Base-by-base conservation (phyloP, 2,797 vertebrate genomes). In the Sebastes iracundus region DNA sequence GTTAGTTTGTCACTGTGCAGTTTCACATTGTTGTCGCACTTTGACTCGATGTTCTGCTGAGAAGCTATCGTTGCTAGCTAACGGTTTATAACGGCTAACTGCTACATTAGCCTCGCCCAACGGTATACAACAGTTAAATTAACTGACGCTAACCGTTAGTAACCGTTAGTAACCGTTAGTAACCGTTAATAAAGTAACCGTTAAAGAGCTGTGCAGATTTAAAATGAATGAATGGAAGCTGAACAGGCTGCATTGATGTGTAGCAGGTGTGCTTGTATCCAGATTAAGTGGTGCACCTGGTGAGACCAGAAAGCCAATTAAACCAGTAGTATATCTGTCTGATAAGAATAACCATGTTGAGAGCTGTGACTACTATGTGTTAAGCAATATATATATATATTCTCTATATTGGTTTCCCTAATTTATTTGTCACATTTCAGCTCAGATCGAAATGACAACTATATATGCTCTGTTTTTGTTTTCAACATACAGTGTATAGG, bases 1-100 rank as follows among this genome's bases (percentile, higher is more conserved):
- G 4, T 3, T 10, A 27, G 4, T 8, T 42, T 32, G 9, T 64
- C 58, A 27, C 12, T 16, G 46, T 74, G n/a, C 59, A 18, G 11
- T 60, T 60, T n/a, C 28, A 67, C n/a, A 4, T 73, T 71, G 70
- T 55, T 38, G 4, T 60, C 52, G 52, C 56, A 59, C 42, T 71
- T 68, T 28, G 60, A 76, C 55, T 79, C 82, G 87, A 68, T 84
- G 62, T 11, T 42, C 62, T 81, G 84, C 18, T 70, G 59, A 23
- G 22, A 53, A 65, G 88, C 89, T 79, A 59, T 33, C 4, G 28
- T 59, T 70, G 92, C 92, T 93, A 89, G 83, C 87, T 65, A 22
- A 28, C 77, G 86, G 81, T 64, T 85, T 82, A 23, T 59, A 5
- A 63, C 33, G 32, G 88, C 83, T 87, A 84, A 75, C 60, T 49